A percentile compares a stretch with the other conserved stretches of the same genome.
Evolutionary conservation across 2,888 invertebrate genomes (phyloP).

Genomic region (Drosophila recens): DNA sequence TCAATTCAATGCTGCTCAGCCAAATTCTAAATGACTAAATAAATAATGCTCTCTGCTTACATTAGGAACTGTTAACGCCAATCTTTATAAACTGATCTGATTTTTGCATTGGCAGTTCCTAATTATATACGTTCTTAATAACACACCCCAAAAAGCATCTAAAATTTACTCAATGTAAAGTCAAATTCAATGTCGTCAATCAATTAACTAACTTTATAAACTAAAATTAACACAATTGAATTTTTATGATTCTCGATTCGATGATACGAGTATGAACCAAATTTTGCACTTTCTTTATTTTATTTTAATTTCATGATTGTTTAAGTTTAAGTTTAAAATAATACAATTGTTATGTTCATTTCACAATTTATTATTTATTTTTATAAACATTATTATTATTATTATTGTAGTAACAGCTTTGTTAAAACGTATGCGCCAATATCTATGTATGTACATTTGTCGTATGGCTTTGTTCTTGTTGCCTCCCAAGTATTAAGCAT

Average conservation of each 20-base stretch:
- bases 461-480: conserved; percentile 66
- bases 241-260: conserved; percentile 1
- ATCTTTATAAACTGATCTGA: not conserved
- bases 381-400: conserved; percentile 47
- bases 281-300: conserved; percentile 72
- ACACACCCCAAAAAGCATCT: conserved; percentile 13
- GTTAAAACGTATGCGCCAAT: conserved; percentile 67
- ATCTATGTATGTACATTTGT: conserved; percentile 74
- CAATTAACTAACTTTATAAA: conserved; percentile 25
- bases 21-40: conserved; percentile 35
- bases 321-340: conserved; percentile 16
- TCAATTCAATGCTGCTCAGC: conserved; percentile 64
- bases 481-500: conserved; percentile 28
- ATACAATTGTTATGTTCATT: conserved; percentile 27
- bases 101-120: conserved; percentile 20
- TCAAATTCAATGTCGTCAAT: conserved; percentile 18
- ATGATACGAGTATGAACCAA: conserved; percentile 16
- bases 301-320: conserved; percentile 3
- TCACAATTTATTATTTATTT: conserved; percentile 17
- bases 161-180: conserved; percentile 32
- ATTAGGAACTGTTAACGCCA: conserved; percentile 19
- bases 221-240: conserved; percentile 20
- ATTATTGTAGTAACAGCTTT: conserved; percentile 74
- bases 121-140: conserved; percentile 29
- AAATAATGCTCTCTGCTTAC: conserved; percentile 41